Percentiles rank a stretch among this genome's conserved stretches.
These are phyloP conservation scores for Seriola rivoliana DNA, from an alignment of 2,113 vertebrate genomes.

Conservation along the genomic window DNA sequence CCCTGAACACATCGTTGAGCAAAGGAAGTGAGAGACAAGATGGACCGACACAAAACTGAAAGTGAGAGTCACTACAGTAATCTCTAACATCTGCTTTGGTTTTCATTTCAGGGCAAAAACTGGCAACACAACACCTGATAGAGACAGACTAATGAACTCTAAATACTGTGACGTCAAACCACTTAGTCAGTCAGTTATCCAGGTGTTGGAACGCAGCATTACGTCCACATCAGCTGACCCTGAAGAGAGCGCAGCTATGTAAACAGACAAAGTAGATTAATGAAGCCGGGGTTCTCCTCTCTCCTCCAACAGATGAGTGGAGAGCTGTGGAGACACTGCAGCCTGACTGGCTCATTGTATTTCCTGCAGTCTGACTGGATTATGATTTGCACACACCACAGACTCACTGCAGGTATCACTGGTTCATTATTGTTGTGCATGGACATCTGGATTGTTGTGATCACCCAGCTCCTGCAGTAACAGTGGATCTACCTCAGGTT, in stretches of 20 bases:
- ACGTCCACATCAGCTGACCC: background rate
- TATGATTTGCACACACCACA: background rate
- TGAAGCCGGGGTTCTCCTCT: no score
- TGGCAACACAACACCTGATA: background rate
- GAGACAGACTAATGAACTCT: background rate
- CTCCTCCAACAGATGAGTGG: background rate
- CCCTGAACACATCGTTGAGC: background rate
- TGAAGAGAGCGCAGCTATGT: no score
- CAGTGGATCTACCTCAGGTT: background rate
- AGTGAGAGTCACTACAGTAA: background rate
- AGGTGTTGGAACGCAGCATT: background rate
- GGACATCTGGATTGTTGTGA: background rate
- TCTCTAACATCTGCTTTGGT: no score
- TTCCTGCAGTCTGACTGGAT: background rate
- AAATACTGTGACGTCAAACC: background rate
- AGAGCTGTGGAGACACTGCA: no score
- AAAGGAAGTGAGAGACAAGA: background rate
- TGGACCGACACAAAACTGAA: background rate
- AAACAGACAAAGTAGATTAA: no score
- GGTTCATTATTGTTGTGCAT: no score
- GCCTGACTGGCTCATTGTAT: background rate
- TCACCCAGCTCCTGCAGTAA: background rate
- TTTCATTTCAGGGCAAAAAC: background rate
- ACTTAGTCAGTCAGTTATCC: background rate
- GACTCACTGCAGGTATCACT: no score